Evolutionary conservation across 2,797 vertebrate species (phyloP).

Genomic region (Varecia variegata): DNA sequence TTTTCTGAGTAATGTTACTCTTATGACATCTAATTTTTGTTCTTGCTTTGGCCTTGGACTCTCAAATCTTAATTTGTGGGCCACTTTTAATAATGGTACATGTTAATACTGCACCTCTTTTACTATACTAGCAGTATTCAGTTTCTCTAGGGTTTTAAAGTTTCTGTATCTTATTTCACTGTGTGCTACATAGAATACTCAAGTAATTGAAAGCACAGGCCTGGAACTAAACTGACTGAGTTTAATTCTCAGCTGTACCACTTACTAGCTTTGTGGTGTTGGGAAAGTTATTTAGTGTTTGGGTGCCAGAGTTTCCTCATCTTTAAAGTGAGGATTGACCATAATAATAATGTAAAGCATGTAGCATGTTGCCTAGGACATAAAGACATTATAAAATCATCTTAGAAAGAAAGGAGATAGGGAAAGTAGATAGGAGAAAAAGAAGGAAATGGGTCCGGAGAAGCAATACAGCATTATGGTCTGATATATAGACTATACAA

Average conservation of each 20-base stretch:
- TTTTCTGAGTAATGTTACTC: not conserved
- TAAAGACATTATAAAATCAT: not conserved
- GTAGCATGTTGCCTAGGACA: not conserved
- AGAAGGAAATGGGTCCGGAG: not conserved
- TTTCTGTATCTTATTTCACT: not conserved
- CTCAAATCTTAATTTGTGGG: not conserved
- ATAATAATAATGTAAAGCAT: not conserved
- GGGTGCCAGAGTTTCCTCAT: not conserved
- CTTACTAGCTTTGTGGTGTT: not conserved
- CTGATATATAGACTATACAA: not conserved
- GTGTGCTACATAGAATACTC: not conserved
- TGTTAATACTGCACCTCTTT: not conserved
- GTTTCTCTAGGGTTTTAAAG: not conserved
- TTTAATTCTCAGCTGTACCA: not conserved
- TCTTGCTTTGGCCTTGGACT: not conserved
- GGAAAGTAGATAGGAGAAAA: not conserved
- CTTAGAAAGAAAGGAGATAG: not conserved
- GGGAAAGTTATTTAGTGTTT: not conserved
- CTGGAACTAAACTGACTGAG: not conserved
- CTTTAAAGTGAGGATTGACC: not conserved
- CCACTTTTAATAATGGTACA: not conserved
- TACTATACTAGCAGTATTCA: not conserved
- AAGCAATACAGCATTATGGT: not conserved
- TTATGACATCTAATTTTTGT: not conserved
- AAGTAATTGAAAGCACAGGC: not conserved